Base-by-base conservation (phyloP, 2,888 invertebrate genomes). In the Hirtodrosophila duncani region DNA sequence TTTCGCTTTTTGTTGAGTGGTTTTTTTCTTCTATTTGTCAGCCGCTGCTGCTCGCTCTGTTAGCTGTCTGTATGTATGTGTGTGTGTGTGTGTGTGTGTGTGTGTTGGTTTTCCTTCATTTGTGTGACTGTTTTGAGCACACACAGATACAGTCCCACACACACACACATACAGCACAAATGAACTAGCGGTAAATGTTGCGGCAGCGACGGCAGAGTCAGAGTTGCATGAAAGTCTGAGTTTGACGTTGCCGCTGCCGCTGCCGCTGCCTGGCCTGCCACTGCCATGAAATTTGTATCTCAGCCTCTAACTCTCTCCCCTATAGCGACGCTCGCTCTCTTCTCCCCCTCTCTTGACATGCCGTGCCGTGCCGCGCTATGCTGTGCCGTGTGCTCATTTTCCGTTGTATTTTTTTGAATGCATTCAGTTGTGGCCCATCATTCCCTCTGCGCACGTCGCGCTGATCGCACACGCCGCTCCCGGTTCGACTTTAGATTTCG, bases 361-460 rank as follows among this genome's bases (percentile, higher is more conserved):
- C 34, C 46, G 29, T 38, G 38, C 36, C 63, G 8, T 23, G 6
- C 43, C 62, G 51, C 65, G 41, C 67, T 45, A 60, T 50, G 33
- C 49, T 55, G 44, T 49, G 70, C 43, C 59, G 72, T 58, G 74
- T 63, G 75, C 79, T 74, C 79, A 72, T 78, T 72, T 72, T 65
- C 78, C 67, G 78, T 68, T 79, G 79, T 79, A 69, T 67, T 78
- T 78, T 69, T 68, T 75, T 67, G 71, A 69, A 52, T 72, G 72
- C 67, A 67, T 61, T 68, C 63, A 64, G 58, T 59, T 60, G 64
- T 60, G 52, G 74, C 59, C 70, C 78, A 81, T 82, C 85, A 84
- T 84, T 84, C 81, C 79, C 78, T 82, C 70, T 81, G 75, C 81
- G 84, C 63, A 72, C 84, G 81, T 81, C 69, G 85, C 71, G 71